A percentile compares a stretch with the other conserved stretches of the same genome.
These are phyloP conservation scores for Octodonta nipae DNA, from an alignment of 2,888 invertebrate species.

Conservation along the genomic window DNA sequence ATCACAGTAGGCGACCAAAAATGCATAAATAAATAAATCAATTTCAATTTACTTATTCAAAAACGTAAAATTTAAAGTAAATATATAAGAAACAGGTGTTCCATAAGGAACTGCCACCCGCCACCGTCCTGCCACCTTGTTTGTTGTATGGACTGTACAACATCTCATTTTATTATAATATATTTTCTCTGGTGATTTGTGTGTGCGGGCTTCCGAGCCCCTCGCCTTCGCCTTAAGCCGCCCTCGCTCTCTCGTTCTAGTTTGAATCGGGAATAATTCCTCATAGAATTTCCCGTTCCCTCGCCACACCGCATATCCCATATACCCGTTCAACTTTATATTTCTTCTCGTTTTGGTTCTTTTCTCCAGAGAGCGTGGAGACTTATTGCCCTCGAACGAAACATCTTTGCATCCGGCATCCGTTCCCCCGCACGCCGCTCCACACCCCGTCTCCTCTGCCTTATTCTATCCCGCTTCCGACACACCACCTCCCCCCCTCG, in stretches of 20 bases:
- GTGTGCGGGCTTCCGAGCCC: constrained; percentile 22
- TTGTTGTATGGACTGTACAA: too few species aligned
- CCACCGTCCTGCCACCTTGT: too few species aligned
- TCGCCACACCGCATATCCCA: constrained; percentile 12
- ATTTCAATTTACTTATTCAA: too few species aligned
- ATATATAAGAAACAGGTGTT: too few species aligned
- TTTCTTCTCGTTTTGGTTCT: constrained; percentile 14
- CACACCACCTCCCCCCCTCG: neutral
- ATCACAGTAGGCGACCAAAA: too few species aligned
- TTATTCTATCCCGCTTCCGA: neutral
- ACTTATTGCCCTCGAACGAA: constrained; percentile 30
- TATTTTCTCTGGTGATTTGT: constrained; percentile 35
- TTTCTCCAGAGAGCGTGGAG: constrained; percentile 22
- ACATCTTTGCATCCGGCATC: constrained; percentile 25
- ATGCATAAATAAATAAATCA: too few species aligned
- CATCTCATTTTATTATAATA: too few species aligned
- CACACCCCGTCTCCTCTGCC: neutral
- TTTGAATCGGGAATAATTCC: constrained; percentile 33
- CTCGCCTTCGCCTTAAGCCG: constrained; percentile 20
- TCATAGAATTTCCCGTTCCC: constrained; percentile 26
- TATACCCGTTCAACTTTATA: constrained; percentile 14
- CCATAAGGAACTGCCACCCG: too few species aligned
- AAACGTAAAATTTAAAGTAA: too few species aligned
- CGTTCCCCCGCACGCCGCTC: constrained; percentile 16
- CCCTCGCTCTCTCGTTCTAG: constrained; percentile 19